Conservation (phyloP, 2,797 vertebrate species). For the Pangasius djambal region DNA sequence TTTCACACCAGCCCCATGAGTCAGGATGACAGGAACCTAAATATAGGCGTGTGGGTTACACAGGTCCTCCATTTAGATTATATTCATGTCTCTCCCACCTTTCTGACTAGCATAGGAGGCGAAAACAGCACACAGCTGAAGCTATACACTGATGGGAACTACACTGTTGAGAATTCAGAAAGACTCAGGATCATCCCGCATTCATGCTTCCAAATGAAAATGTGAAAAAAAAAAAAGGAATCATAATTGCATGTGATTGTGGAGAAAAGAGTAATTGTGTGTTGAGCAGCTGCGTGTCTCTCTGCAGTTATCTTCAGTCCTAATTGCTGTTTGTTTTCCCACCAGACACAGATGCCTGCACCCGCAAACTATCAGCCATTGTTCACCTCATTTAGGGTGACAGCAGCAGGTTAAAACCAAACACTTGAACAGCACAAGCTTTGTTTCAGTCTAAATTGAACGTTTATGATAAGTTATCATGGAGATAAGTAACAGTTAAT, state of each 20-base stretch:
- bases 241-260: slow-evolving; percentile 58
- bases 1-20: slow-evolving; percentile 40
- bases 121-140: background rate
- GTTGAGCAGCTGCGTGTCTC: slow-evolving; percentile 51
- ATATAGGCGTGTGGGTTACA: slow-evolving; percentile 41
- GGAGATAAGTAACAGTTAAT: background rate
- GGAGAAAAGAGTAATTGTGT: slow-evolving; percentile 51
- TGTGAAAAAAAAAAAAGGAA: slow-evolving; percentile 35
- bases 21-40: slow-evolving; percentile 29
- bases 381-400: slow-evolving; percentile 45
- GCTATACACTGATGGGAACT: background rate
- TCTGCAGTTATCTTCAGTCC: slow-evolving; percentile 28
- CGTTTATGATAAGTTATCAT: slow-evolving; percentile 9
- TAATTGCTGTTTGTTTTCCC: slow-evolving; percentile 53
- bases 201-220: slow-evolving; percentile 9
- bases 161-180: background rate
- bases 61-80: slow-evolving; percentile 24
- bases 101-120: background rate
- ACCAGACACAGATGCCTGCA: slow-evolving; percentile 27
- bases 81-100: slow-evolving; percentile 15
- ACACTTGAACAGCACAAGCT: slow-evolving; percentile 21
- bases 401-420: slow-evolving; percentile 44
- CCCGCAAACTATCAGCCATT: slow-evolving; percentile 42
- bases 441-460: slow-evolving; percentile 18
- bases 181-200: background rate